These are phyloP conservation scores for Polypterus senegalus DNA, from an alignment of 2,113 vertebrate species.

Conservation along the genomic window DNA sequence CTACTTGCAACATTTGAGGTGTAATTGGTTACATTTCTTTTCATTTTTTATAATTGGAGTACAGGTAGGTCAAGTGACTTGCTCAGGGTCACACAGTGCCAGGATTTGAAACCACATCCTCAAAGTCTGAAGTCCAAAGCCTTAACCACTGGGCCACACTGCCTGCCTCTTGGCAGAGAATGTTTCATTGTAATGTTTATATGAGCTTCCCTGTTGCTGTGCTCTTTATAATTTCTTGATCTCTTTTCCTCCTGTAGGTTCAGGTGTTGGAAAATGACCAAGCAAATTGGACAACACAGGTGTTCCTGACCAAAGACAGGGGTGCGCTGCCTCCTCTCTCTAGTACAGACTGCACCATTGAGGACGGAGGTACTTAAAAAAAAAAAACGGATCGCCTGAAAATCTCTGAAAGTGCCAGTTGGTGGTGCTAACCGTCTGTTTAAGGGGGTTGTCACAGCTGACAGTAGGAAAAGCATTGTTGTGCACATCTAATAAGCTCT, in stretches of 20 bases:
- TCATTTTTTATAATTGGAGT: too few species aligned
- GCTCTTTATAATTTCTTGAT: not conserved
- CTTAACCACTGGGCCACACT: not conserved
- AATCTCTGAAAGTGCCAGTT: not conserved
- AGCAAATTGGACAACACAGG: conserved; percentile 43
- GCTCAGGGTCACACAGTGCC: too few species aligned
- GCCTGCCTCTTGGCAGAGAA: not conserved
- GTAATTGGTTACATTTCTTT: too few species aligned
- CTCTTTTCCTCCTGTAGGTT: conserved; percentile 31
- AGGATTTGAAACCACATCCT: too few species aligned
- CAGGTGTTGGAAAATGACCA: conserved; percentile 45
- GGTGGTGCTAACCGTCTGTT: too few species aligned
- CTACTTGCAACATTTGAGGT: too few species aligned
- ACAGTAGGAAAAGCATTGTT: not conserved
- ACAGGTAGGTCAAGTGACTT: too few species aligned
- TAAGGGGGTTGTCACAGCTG: too few species aligned
- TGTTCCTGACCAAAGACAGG: conserved; percentile 39
- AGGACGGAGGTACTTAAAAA: conserved; percentile 41
- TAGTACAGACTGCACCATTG: conserved; percentile 42
- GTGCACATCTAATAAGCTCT: not conserved
- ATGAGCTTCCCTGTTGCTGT: not conserved
- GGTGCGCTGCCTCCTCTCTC: conserved; percentile 46
- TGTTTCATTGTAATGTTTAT: too few species aligned
- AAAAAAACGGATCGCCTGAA: not conserved
- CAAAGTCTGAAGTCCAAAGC: too few species aligned